Base-by-base conservation (phyloP, 2,888 invertebrate genomes). In the Carabus problematicus region DNA sequence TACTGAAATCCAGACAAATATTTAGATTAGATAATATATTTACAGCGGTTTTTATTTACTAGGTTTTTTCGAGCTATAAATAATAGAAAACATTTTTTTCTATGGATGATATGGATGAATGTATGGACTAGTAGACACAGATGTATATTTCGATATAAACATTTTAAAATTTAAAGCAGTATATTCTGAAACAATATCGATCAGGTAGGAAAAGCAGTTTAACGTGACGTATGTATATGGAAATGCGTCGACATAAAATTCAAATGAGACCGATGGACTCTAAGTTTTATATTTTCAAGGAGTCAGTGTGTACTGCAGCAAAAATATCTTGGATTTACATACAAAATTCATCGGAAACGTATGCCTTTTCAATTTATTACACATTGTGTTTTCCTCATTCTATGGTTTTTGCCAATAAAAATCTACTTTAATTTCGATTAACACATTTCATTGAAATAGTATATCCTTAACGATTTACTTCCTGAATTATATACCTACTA, bases 191-290 rank as follows among this genome's bases (percentile, higher is more conserved):
- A 52, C 52, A 64, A 64, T 64, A 64, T 64, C 56, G 56, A 64
- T 64, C 64, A 42, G 45, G 45, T 42, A 45, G 49, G 56, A 56
- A 66, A 8, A 64, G 66, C 47, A 64, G 58, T 66, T 49, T 58
- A 52, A 58, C 66, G 58, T 66, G 66, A 66, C 66, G 42, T 66
- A 66, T 56, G 66, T 39, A 45, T 66, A 66, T 66, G 66, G 66
- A 49, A 66, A 66, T 66, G 49, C 49, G 49, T 18, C 39, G 58
- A 64, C 56, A 64, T 56, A 64, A 64, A 64, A 64, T 64, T 64
- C 64, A 56, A 64, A 64, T 64, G 64, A 42, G 64, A 55, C 56
- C 64, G 43, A 45, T 64, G 64, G 64, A 14, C 55, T 56, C 56
- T 9, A 29, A 12, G 56, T 55, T 64, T 64, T 64, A 64, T 64